Base-by-base conservation (phyloP, 2,888 invertebrate species). In the Diplazon laetatorius region DNA sequence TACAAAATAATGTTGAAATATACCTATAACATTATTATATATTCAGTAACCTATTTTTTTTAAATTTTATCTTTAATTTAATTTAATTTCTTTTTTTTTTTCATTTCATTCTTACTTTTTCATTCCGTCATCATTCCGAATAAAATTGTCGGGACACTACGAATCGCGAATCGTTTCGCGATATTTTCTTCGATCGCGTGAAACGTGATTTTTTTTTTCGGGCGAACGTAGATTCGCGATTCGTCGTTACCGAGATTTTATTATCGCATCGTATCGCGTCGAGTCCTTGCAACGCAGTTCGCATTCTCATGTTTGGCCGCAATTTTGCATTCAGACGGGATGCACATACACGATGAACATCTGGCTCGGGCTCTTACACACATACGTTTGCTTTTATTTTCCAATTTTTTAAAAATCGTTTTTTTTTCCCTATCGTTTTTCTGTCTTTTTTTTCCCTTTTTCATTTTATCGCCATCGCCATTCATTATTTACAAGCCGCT, bases 1-100 rank as follows among this genome's bases (percentile, higher is more conserved):
- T 89, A 89, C 89, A 89, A 89, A 89, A 89, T 89, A 89, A 89
- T 89, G 86, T 84, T 87, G 88, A 87, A 88, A 86, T 88, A 89
- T 88, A 84, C 86, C 83, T 88, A 88, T 87, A 85, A 84, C 84
- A 85, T 85, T 87, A 87, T 79, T 59, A 78, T 82, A 85, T 84
- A 82, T 83, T 84, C 84, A 86, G 82, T 83, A 85, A 85, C 81
- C 85, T 85, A 87, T 76, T 69, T 35, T 83, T 80, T 85, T 72
- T 76, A 63, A 48, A 42, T 70, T 59, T 25, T 57, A 60, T 16
- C 20, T 35, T 5, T 30, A 5, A 5, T 2, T 30, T 30, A 5
- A 5, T 30, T 30, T 5, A 30, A 5, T 39, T 59, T 60, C 59
- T 66, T 63, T 42, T 59, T 25, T 57, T 55, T 16, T 35, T 35